Percentiles rank a stretch among this genome's conserved stretches.
Conservation (phyloP, 2,888 invertebrate species). For the Aelia acuminata region DNA sequence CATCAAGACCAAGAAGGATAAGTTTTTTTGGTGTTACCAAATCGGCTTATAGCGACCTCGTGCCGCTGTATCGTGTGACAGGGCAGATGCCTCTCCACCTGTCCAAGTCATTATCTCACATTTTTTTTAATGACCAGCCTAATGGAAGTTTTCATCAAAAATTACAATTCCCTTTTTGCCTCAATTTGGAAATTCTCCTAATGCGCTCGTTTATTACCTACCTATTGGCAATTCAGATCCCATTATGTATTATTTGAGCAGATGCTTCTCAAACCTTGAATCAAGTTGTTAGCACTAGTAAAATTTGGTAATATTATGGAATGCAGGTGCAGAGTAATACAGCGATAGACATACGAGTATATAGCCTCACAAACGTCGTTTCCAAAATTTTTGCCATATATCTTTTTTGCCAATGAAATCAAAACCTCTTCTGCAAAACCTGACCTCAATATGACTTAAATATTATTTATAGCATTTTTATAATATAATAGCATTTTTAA, state of each 20-base stretch:
- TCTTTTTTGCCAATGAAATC: no score
- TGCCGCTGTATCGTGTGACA: slow-evolving; percentile 19
- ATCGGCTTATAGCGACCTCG: slow-evolving; percentile 48
- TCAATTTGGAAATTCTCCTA: neutral
- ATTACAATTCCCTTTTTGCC: neutral
- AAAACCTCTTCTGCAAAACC: no score
- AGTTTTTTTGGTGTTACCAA: slow-evolving; percentile 41
- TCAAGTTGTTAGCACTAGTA: neutral
- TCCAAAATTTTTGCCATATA: no score
- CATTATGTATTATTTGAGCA: neutral
- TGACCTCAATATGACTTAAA: no score
- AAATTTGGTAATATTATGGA: neutral
- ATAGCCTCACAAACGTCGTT: no score
- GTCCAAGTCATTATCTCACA: slow-evolving; percentile 37
- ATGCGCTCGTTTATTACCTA: neutral
- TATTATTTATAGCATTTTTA: no score
- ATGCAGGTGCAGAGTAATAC: no score
- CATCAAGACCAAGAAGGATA: slow-evolving; percentile 32
- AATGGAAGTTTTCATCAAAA: slow-evolving; percentile 28
- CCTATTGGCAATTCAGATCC: neutral
- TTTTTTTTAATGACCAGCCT: slow-evolving; percentile 20
- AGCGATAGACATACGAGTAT: no score
- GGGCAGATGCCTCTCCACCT: slow-evolving; percentile 47
- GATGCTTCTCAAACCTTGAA: neutral
- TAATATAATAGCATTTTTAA: no score